Percentiles rank a stretch among this genome's conserved stretches.
phyloP scores from a whole-genome alignment of 2,113 vertebrate species.

The Naja naja region DNA sequence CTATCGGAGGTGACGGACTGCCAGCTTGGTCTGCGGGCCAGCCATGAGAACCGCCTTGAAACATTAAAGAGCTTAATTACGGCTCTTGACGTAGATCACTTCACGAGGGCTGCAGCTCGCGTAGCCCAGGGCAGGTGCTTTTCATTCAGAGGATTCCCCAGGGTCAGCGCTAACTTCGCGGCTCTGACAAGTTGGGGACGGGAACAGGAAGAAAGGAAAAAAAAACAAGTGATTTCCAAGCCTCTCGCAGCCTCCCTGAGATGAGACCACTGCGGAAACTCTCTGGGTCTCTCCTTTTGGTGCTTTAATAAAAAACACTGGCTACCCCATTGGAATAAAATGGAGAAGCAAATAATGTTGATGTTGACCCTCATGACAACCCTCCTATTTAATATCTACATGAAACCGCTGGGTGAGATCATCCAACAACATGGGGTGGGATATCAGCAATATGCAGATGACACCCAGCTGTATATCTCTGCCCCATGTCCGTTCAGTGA shows the following conservation, averaged over 20 bases:
- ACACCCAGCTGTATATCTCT: too few species aligned
- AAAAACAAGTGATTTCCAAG: constrained; percentile 61
- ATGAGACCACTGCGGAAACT: constrained; percentile 67
- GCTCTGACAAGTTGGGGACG: constrained; percentile 75
- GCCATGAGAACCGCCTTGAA: constrained; percentile 85
- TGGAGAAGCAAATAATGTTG: too few species aligned
- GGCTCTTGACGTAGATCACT: constrained; percentile 85
- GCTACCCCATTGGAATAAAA: constrained; percentile 32
- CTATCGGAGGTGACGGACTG: constrained; percentile 87
- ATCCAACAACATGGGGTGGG: too few species aligned
- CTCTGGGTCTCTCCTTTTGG: constrained; percentile 24
- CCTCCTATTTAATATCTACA: too few species aligned
- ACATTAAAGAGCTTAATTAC: constrained; percentile 95
- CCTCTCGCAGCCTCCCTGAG: constrained; percentile 61
- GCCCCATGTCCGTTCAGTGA: too few species aligned
- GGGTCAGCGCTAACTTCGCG: constrained; percentile 77
- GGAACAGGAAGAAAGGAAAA: constrained; percentile 33
- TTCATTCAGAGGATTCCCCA: constrained; percentile 80
- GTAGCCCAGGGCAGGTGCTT: constrained; percentile 88
- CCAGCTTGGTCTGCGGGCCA: constrained; percentile 82
- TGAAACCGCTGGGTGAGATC: too few species aligned
- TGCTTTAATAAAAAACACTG: constrained; percentile 56
- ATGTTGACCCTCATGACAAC: too few species aligned
- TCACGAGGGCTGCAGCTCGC: constrained; percentile 79
- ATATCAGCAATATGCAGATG: too few species aligned